Evolutionary conservation across 2,113 vertebrate genomes (phyloP), one percentile per base, ranked within the genome.

Genomic region (Thymallus thymallus): DNA sequence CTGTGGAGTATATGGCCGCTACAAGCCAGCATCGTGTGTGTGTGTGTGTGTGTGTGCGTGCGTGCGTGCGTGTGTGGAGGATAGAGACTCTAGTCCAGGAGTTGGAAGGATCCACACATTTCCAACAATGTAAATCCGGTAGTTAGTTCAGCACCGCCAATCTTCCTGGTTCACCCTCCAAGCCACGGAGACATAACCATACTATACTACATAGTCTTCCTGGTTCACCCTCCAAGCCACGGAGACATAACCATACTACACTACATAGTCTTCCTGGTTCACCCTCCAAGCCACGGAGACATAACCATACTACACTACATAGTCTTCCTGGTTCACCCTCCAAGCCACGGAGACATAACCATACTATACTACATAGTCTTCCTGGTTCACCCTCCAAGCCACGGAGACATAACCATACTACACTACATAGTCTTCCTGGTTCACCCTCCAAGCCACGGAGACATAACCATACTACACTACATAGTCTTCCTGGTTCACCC

Each of bases 11-110:
- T 18, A 13, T 18, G 48, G 48, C 14, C 4, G 48, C 12, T 51
- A 51, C 13, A 51, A 51, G 48, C 48, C 35, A 41, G 10, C 35
- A 41, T 9, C 35, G 9, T 35, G 35, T 41, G 35, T 41, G 29
- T 29, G 29, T 29, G 29, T 29, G 29, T 29, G 35, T 41, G 9
- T 41, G 35, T 41, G 9, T 7, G 7, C 10, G 7, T 41, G 35
- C 4, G 29, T 29, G 29, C 10, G 35, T 41, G 35, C 20, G 30
- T 66, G 24, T 6, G 32, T 72, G 32, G 71, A 79, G 75, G 2
- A 10, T 10, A 67, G 65, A 62, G 60, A 76, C 80, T 79, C 76
- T 89, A 92, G 92, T 92, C 91, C 86, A 68, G 90, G 89, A 91
- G 91, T 92, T 86, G 82, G 84, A 78, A 65, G 76, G 78, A 85